A percentile compares a stretch with the other conserved stretches of the same genome.
phyloP scores from a whole-genome alignment of 2,888 invertebrate genomes.

The Vanessa cardui region DNA sequence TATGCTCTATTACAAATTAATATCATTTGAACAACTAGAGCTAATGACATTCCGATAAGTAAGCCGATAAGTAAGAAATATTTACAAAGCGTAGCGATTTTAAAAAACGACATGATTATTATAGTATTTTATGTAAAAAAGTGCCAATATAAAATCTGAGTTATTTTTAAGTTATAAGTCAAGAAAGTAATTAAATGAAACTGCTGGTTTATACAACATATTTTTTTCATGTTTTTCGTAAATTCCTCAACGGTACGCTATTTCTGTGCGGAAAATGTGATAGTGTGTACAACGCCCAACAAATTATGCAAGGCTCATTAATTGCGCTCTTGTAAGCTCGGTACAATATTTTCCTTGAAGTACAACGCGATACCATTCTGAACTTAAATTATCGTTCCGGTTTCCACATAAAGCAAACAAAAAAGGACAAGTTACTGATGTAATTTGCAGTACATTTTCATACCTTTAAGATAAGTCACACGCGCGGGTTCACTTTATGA shows the following conservation, averaged over 20 bases:
- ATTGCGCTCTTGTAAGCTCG: slow-evolving; percentile 24
- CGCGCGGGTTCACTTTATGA: too few species aligned
- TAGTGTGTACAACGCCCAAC: slow-evolving; percentile 26
- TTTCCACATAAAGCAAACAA: background rate
- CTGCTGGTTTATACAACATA: too few species aligned
- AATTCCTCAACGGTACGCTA: background rate
- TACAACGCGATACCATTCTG: slow-evolving; percentile 3
- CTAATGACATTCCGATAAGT: background rate
- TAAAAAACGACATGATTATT: too few species aligned
- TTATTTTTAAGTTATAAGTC: background rate
- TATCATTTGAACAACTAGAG: background rate
- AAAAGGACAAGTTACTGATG: background rate
- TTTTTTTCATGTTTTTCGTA: background rate
- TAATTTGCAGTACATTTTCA: background rate
- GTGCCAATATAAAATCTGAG: background rate
- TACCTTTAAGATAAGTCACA: background rate
- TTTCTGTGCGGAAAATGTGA: slow-evolving; percentile 6
- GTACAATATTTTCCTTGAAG: slow-evolving; percentile 27
- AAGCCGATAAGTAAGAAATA: background rate
- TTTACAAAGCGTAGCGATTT: too few species aligned
- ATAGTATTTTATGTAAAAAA: background rate
- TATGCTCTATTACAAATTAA: background rate
- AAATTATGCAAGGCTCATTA: slow-evolving; percentile 30
- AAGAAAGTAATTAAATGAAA: too few species aligned
- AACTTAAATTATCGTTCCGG: slow-evolving; percentile 12